These are phyloP conservation scores for Gymnobelideus leadbeateri DNA, from an alignment of 2,113 vertebrate species.

Conservation along the genomic window DNA sequence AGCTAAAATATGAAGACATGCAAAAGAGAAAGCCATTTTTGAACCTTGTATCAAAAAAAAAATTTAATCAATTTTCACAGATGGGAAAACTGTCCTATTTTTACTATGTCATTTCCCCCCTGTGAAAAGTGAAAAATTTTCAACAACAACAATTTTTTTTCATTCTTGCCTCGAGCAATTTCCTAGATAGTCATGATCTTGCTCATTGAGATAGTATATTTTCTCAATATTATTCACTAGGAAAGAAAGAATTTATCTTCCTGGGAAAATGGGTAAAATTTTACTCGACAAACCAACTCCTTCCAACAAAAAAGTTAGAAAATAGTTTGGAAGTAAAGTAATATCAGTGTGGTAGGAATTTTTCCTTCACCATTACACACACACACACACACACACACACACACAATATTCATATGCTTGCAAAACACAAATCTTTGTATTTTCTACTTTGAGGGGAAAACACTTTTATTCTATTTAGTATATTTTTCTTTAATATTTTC, in stretches of 20 bases:
- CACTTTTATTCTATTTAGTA: conserved; percentile 10
- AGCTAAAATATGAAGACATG: conserved; percentile 53
- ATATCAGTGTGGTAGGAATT: background rate
- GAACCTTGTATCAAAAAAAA: conserved; percentile 37
- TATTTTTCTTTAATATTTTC: background rate
- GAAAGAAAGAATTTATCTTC: background rate
- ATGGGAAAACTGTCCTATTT: conserved; percentile 59
- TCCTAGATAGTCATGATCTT: conserved; percentile 36
- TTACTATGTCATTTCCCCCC: conserved; percentile 36
- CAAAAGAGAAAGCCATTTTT: conserved; percentile 55
- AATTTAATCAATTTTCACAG: conserved; percentile 59
- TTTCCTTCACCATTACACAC: background rate
- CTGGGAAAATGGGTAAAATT: conserved; percentile 34
- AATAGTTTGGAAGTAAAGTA: background rate
- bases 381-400: background rate
- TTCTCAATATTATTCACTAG: conserved; percentile 19
- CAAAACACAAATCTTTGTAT: background rate
- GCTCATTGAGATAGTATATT: conserved; percentile 18
- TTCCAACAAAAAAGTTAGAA: background rate
- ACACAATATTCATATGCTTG: background rate
- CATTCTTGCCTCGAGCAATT: conserved; percentile 65
- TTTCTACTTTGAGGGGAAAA: background rate
- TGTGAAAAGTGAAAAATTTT: conserved; percentile 66
- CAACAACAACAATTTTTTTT: conserved; percentile 48
- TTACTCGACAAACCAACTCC: background rate